Base-by-base conservation (phyloP, 2,113 vertebrate genomes). In the Xiphorhynchus elegans region DNA sequence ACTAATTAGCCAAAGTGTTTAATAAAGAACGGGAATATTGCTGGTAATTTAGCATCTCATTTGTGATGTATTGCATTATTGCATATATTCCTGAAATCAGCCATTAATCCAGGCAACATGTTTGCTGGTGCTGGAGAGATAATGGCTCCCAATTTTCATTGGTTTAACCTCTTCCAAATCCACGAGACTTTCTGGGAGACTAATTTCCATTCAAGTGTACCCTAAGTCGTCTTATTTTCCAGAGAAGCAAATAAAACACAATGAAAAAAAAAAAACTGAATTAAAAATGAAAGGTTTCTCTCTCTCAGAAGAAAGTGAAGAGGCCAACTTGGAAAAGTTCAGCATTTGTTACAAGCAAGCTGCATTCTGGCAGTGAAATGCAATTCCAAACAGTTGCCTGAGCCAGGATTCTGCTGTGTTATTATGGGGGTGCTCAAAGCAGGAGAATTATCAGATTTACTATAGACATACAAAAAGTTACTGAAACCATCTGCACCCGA, bases 1-100 rank as follows among this genome's bases (percentile, higher is more conserved):
- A 77, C 95, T 95, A 94, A 97, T 97, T 97, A 98, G 87, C 86
- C 81, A 85, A 95, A 97, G 93, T 95, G 89, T 96, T 95, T 97
- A 94, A 97, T 97, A 97, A 97, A 91, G 95, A 97, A 95, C 62
- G 67, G 92, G 97, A 95, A 94, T 95, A 73, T 74, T 96, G 92
- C 96, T 86, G 90, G 92, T 90, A 97, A 97, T 97, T 98, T 77
- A 96, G 91, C 91, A 85, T 80, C 96, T 97, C 92, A 73, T 97
- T 97, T 95, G 66, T 90, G 95, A 96, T 93, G 86, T 93, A 75
- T 83, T 94, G 90, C 69, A 56, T 96, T 95, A 40, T 89, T 62
- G 93, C 83, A 56, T 40, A 37, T 84, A 84, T 95, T 92, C 73
- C 93, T 94, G 73, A 97, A 96, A 97, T 96, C 95, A 97, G 67